phyloP scores from a whole-genome alignment of 2,888 invertebrate species.

The Nymphalis c-album region DNA sequence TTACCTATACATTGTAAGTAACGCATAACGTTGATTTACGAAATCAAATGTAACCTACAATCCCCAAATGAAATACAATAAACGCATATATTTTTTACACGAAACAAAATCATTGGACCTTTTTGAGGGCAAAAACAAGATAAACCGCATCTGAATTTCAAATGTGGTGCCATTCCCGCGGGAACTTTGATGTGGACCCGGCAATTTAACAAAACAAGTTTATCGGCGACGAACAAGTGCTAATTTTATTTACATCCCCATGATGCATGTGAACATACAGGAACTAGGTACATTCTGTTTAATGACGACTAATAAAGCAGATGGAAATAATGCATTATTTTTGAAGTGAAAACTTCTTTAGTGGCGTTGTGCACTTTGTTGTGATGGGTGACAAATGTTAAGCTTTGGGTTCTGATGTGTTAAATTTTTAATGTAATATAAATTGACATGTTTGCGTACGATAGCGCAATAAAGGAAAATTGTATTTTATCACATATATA shows the following conservation, averaged over 20 bases:
- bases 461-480: too few species aligned
- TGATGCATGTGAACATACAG: neutral
- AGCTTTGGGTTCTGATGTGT: too few species aligned
- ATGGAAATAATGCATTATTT: too few species aligned
- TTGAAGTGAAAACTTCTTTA: too few species aligned
- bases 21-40: neutral
- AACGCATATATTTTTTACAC: conserved; percentile 7
- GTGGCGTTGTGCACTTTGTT: too few species aligned
- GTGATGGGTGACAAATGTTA: too few species aligned
- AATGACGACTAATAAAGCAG: too few species aligned
- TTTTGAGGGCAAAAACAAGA: conserved; percentile 25
- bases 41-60: neutral
- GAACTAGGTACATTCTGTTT: too few species aligned
- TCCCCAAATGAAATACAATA: conserved; percentile 2
- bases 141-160: conserved; percentile 57
- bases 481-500: too few species aligned
- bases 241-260: conserved; percentile 36
- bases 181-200: conserved; percentile 38
- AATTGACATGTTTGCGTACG: too few species aligned
- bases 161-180: conserved; percentile 47
- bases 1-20: too few species aligned
- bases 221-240: conserved; percentile 36
- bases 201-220: conserved; percentile 48
- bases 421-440: too few species aligned
- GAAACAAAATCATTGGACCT: conserved; percentile 22